These are phyloP conservation scores for Anguilla marmorata DNA, from an alignment of 2,797 vertebrate species.

Conservation along the genomic window DNA sequence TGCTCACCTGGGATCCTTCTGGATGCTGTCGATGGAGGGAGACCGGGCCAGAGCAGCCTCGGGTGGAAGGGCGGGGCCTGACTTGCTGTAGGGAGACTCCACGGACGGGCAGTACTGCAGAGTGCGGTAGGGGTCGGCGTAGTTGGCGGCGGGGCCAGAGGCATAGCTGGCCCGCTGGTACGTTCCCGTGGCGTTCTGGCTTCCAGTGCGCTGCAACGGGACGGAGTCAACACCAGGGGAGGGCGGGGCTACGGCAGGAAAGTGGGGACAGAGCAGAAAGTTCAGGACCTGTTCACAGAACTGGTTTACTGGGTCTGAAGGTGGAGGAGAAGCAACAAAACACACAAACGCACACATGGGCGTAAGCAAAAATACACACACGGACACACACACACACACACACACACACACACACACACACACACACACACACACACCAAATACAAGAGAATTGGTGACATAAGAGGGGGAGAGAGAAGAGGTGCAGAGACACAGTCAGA, in stretches of 20 bases:
- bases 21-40: constrained; percentile 98
- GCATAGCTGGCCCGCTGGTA: constrained; percentile 95
- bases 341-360: not conserved
- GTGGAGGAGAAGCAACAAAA: constrained; percentile 49
- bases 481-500: constrained; percentile 28
- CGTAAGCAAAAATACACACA: not conserved
- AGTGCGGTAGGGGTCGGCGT: constrained; percentile 94
- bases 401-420: not conserved
- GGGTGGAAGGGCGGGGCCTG: constrained; percentile 91
- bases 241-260: constrained; percentile 92
- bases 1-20: constrained; percentile 98
- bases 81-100: constrained; percentile 99
- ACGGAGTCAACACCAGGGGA: constrained; percentile 98
- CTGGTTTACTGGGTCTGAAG: constrained; percentile 86
- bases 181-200: constrained; percentile 86
- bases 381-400: not conserved
- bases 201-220: constrained; percentile 98
- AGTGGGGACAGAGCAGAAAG: constrained; percentile 94
- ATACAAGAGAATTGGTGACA: constrained; percentile 17
- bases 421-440: constrained; percentile 13
- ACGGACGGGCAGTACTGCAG: constrained; percentile 98
- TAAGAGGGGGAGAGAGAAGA: constrained; percentile 3
- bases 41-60: constrained; percentile 93
- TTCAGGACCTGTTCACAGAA: constrained; percentile 96
- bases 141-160: constrained; percentile 81